Percentiles rank a stretch among this genome's conserved stretches.
These are phyloP conservation scores for Phalloptychus januarius DNA, from an alignment of 2,797 vertebrate genomes.

Conservation along the genomic window DNA sequence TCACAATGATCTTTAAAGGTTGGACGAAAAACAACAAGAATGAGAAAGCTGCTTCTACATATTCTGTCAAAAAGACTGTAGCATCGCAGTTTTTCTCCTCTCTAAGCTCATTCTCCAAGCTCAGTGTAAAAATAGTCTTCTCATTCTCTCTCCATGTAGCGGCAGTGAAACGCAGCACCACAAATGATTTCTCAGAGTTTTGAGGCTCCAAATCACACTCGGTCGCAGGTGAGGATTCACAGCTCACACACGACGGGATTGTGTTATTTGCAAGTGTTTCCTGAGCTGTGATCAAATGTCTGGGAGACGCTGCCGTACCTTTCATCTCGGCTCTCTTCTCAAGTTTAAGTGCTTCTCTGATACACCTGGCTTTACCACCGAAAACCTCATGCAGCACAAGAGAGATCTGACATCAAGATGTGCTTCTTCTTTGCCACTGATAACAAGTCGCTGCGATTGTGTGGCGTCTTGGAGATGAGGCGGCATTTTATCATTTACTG, in stretches of 20 bases:
- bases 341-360: conserved; percentile 43
- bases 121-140: conserved; percentile 67
- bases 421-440: background rate
- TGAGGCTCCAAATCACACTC: conserved; percentile 50
- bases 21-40: conserved; percentile 2
- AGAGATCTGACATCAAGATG: conserved; percentile 3
- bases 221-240: conserved; percentile 39
- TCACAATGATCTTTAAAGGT: background rate
- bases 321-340: conserved; percentile 31
- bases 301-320: conserved; percentile 22
- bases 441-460: background rate
- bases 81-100: conserved; percentile 14
- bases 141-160: conserved; percentile 31
- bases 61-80: conserved; percentile 1
- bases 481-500: background rate
- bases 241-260: conserved; percentile 35
- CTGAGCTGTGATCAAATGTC: conserved; percentile 50
- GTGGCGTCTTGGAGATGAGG: background rate
- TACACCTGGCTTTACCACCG: conserved; percentile 30
- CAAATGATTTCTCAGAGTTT: conserved; percentile 48
- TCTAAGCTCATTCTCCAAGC: conserved; percentile 54
- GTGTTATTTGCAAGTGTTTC: conserved; percentile 47
- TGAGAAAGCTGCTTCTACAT: conserved; percentile 13
- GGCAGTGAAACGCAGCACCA: conserved; percentile 20
- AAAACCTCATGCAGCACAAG: conserved; percentile 27